A percentile compares a stretch with the other conserved stretches of the same genome.
Evolutionary conservation across 2,888 invertebrate species (phyloP).

Genomic region (Heteromurus nitidus): DNA sequence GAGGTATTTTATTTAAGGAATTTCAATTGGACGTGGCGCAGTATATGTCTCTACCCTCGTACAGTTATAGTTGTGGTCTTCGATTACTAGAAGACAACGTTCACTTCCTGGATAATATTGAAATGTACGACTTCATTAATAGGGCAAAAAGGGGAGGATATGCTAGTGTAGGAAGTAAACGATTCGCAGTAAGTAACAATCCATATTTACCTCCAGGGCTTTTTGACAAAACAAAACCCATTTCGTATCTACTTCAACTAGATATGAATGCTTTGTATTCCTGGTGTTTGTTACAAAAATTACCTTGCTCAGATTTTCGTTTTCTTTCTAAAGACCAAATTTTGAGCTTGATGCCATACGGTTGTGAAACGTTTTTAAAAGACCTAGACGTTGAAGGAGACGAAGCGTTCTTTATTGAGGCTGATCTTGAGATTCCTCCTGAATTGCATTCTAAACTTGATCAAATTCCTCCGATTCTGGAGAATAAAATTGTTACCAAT

Average conservation of each 20-base stretch:
- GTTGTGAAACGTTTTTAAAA: neutral
- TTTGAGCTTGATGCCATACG: neutral
- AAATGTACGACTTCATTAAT: neutral
- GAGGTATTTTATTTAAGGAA: neutral
- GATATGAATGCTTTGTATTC: slow-evolving; percentile 2
- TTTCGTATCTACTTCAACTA: neutral
- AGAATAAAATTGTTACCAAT: neutral
- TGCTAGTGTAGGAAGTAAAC: neutral
- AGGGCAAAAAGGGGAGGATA: neutral
- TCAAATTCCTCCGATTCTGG: neutral
- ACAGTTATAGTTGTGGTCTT: no score
- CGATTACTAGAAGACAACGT: neutral
- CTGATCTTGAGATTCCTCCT: neutral
- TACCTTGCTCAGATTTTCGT: neutral
- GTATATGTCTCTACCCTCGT: neutral
- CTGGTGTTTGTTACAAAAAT: neutral
- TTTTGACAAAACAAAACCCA: neutral
- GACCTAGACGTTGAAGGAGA: neutral
- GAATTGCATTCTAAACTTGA: neutral
- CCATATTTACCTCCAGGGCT: neutral
- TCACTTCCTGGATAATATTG: neutral
- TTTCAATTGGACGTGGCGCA: neutral
- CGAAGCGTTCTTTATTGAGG: neutral
- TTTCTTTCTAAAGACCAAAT: neutral
- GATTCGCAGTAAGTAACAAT: neutral